Percentiles rank a stretch among this genome's conserved stretches.
Conservation (phyloP, 2,888 invertebrate species). For the Campoplex nolae region DNA sequence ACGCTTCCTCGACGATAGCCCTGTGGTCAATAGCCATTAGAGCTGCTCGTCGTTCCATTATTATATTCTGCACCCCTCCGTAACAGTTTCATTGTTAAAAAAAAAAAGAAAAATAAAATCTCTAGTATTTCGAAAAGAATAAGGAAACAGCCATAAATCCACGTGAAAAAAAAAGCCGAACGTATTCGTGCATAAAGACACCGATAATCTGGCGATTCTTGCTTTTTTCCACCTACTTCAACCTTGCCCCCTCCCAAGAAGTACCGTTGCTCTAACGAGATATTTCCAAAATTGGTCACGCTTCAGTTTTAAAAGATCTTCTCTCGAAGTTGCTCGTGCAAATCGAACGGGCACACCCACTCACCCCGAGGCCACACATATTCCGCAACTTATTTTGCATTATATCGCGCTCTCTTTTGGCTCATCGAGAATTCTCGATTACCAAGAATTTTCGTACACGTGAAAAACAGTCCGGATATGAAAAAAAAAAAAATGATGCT, state of each 20-base stretch:
- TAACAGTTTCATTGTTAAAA: constrained; percentile 26
- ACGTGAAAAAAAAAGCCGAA: constrained; percentile 32
- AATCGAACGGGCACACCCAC: constrained; percentile 61
- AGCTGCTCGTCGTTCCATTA: constrained; percentile 34
- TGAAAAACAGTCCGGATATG: constrained; percentile 10
- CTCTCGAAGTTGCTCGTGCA: constrained; percentile 36
- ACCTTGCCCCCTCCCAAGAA: constrained; percentile 23
- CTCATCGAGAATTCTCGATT: constrained; percentile 1
- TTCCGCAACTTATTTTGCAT: constrained; percentile 36
- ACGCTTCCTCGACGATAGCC: constrained; percentile 54
- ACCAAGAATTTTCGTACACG: constrained; percentile 7
- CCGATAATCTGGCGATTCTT: constrained; percentile 45
- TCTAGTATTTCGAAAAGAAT: background rate
- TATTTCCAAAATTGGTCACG: constrained; percentile 67
- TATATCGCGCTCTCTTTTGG: constrained; percentile 2
- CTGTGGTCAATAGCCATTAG: constrained; percentile 37
- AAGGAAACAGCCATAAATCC: constrained; percentile 41
- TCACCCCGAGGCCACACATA: constrained; percentile 24
- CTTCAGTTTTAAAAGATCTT: constrained; percentile 64
- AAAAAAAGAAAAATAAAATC: constrained; percentile 9
- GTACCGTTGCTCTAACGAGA: constrained; percentile 65
- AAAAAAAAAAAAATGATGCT: constrained; percentile 1
- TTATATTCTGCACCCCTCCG: background rate
- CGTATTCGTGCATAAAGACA: constrained; percentile 33
- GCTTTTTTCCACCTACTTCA: constrained; percentile 16